phyloP scores from a whole-genome alignment of 1,140 invertebrate genomes.

The Ctenoplectra terminalis region DNA sequence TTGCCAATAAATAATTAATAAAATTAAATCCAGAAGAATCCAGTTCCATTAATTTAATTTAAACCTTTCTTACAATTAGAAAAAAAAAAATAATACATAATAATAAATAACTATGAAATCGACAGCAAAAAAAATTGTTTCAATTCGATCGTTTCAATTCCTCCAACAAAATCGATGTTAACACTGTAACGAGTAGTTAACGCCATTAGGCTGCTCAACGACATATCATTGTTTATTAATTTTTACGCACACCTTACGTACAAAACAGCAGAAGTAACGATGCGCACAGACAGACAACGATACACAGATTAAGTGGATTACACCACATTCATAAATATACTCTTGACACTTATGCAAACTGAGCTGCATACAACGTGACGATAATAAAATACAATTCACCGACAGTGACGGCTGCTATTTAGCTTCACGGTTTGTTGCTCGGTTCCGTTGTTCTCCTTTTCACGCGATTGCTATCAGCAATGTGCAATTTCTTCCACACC shows the following conservation, averaged over 20 bases:
- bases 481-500: neutral
- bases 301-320: slow-evolving; percentile 50
- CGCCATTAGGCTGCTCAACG: slow-evolving; percentile 66
- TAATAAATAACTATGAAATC: neutral
- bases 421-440: slow-evolving; percentile 21
- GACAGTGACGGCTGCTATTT: slow-evolving; percentile 31
- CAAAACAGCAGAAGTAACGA: slow-evolving; percentile 70
- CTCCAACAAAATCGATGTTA: slow-evolving; percentile 35
- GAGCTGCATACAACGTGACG: slow-evolving; percentile 64
- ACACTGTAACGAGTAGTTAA: slow-evolving; percentile 49
- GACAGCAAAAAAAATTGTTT: neutral
- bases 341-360: slow-evolving; percentile 69
- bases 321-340: slow-evolving; percentile 64
- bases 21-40: too few species aligned
- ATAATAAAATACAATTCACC: slow-evolving; percentile 63
- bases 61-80: too few species aligned
- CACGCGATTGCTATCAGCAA: neutral
- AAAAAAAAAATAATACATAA: neutral
- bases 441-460: slow-evolving; percentile 21
- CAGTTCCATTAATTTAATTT: too few species aligned
- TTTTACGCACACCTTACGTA: slow-evolving; percentile 59
- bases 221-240: slow-evolving; percentile 50
- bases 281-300: slow-evolving; percentile 61
- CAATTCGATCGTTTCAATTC: slow-evolving; percentile 10
- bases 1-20: too few species aligned